Evolutionary conservation across 2,797 vertebrate genomes (phyloP).

Genomic region (Enteromius viviparus): DNA sequence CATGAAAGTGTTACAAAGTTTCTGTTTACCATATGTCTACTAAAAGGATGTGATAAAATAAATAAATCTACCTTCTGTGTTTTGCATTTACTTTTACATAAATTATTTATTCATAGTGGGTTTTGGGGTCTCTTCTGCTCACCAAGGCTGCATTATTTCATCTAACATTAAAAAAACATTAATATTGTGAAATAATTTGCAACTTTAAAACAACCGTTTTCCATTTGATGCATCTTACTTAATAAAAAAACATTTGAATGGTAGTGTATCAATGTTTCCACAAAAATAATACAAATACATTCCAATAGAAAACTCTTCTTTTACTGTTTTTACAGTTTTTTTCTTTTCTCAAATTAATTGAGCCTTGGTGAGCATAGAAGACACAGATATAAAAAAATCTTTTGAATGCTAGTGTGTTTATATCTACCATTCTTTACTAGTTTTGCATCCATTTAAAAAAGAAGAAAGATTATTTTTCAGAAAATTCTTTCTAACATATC

Average conservation of each 20-base stretch:
- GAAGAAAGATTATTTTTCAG: neutral
- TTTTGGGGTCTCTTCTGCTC: neutral
- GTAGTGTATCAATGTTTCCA: neutral
- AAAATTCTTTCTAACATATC: neutral
- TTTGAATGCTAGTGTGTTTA: neutral
- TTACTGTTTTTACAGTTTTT: neutral
- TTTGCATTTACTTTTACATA: neutral
- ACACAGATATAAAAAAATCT: no score
- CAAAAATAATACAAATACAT: neutral
- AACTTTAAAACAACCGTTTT: neutral
- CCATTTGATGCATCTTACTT: neutral
- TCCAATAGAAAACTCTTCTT: neutral
- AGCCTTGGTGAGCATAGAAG: neutral
- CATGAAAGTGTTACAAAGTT: neutral
- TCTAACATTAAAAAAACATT: neutral
- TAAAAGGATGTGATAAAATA: neutral
- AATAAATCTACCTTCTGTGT: neutral
- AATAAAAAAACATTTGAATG: neutral
- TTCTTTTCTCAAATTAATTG: neutral
- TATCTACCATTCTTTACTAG: neutral
- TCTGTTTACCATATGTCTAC: neutral
- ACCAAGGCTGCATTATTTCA: neutral
- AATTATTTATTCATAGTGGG: neutral
- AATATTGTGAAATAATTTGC: neutral
- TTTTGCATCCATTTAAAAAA: neutral